Base-by-base conservation (phyloP, 2,888 invertebrate species). In the Leptopilina syphax region DNA sequence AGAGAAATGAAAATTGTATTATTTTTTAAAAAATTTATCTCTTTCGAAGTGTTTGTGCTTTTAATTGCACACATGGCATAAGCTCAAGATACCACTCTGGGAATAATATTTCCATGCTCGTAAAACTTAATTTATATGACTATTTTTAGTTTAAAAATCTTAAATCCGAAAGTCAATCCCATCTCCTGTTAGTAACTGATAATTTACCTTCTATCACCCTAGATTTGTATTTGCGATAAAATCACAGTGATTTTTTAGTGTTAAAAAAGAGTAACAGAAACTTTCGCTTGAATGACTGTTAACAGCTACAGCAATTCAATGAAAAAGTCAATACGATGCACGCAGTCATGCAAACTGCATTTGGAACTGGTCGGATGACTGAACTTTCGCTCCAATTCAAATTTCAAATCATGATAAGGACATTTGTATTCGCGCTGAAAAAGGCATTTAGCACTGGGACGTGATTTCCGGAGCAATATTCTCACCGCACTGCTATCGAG, bases 241-340 rank as follows among this genome's bases (percentile, higher is more conserved):
- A 70, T 70, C 70, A 24, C 70, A 50, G 34, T 57, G 9, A 54
- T 34, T 70, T 18, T 70, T 8, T 12, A 70, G 54, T 54, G 54
- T 57, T 54, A 70, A 70, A 70, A 24, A 70, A 70, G 12, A 50
- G 10, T 12, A 50, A 12, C 70, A 50, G 50, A 18, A 70, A 27
- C 54, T 27, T 50, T 27, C 50, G 70, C 70, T 54, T 70, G 70
- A 70, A 70, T 70, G 70, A 54, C 13, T 54, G 70, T 70, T 70
- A 70, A 70, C 70, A 50, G 70, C 27, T 70, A n/a, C 54, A 50
- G 8, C 54, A 54, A 70, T 70, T 70, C 54, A 70, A 50, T 44
- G 27, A 54, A 70, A 54, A 70, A 54, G 54, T 54, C 70, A 54
- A 54, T 70, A 70, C 70, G 54, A 54, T 27, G 54, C 70, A 70